These are phyloP conservation scores for Megathymus violae DNA, from an alignment of 1,140 invertebrate species.

Conservation along the genomic window DNA sequence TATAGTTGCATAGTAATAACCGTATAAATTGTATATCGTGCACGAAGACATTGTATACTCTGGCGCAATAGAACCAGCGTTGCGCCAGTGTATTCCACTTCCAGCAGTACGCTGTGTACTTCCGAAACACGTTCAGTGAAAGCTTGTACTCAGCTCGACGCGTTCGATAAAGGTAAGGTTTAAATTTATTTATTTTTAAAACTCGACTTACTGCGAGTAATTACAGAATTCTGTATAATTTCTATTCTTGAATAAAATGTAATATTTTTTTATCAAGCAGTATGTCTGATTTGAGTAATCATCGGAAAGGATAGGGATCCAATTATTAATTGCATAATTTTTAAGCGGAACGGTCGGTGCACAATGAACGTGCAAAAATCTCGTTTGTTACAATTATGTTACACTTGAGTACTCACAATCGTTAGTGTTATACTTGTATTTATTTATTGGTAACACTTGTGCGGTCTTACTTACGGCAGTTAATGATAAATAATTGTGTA, in stretches of 20 bases:
- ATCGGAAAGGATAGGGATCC: not conserved
- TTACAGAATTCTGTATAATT: not conserved
- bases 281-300: too few relatives aligned
- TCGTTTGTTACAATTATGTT: conserved; percentile 7
- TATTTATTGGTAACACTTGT: too few relatives aligned
- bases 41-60: not conserved
- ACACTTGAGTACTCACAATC: not conserved
- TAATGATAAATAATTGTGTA: too few relatives aligned
- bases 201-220: not conserved
- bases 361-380: conserved; percentile 2
- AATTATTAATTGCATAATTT: conserved; percentile 14
- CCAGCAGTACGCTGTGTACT: conserved; percentile 30
- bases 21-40: not conserved
- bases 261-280: not conserved
- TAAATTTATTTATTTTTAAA: conserved; percentile 8
- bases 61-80: not conserved
- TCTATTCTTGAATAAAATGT: not conserved
- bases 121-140: conserved; percentile 47
- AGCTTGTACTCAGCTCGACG: conserved; percentile 36
- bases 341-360: not conserved
- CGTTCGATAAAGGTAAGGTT: conserved; percentile 38
- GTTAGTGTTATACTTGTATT: not conserved
- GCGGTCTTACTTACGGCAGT: too few relatives aligned
- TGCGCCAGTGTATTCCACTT: conserved; percentile 25
- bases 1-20: conserved; percentile 17